Evolutionary conservation across 2,888 invertebrate genomes (phyloP).

Genomic region (Busseola fusca): DNA sequence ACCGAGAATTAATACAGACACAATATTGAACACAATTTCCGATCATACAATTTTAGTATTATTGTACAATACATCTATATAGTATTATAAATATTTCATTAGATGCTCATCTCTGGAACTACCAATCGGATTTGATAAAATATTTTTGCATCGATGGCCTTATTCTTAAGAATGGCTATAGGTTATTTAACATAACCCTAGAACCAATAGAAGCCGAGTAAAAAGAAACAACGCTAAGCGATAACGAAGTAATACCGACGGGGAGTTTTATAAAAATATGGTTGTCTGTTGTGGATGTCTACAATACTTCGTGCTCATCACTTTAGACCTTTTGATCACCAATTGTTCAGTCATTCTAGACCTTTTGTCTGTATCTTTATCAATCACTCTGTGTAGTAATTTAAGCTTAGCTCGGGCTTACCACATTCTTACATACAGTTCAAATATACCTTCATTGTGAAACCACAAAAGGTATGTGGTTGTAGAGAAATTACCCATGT

Average conservation of each 20-base stretch:
- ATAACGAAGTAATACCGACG: no score
- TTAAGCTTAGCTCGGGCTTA: constrained; percentile 24
- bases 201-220: background rate
- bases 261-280: no score
- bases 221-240: background rate
- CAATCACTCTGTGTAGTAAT: constrained; percentile 71
- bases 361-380: constrained; percentile 79
- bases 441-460: constrained; percentile 5
- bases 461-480: constrained; percentile 42
- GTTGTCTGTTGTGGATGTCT: no score
- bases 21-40: background rate
- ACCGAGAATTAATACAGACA: background rate
- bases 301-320: background rate
- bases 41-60: background rate
- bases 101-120: background rate
- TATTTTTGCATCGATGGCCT: background rate
- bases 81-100: no score
- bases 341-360: constrained; percentile 55
- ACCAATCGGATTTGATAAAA: background rate
- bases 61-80: no score
- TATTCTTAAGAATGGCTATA: no score
- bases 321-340: constrained; percentile 65
- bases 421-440: constrained; percentile 11
- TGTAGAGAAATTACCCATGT: constrained; percentile 23
- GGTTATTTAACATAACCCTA: no score